Base-by-base conservation (phyloP, 2,888 invertebrate genomes). In the Odontomyia ornata region DNA sequence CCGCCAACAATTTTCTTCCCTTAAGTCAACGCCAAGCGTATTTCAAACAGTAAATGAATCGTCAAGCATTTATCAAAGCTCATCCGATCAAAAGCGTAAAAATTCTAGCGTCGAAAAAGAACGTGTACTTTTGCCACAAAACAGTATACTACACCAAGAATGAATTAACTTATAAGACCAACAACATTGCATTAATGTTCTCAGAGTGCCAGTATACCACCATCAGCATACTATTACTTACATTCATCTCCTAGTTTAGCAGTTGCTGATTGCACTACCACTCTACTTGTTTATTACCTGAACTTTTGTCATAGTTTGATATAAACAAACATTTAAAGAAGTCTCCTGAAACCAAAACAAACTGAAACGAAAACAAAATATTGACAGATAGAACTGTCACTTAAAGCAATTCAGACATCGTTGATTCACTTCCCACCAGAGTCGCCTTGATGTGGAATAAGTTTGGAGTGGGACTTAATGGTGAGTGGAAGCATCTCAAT, bases 191-290 rank as follows among this genome's bases (percentile, higher is more conserved):
- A 13, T 60, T 13, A 73, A 36, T 60, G 11, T 73, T 5, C 18
- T 73, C 11, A 27, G 73, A 60, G 60, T 79, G 36, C 76, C 80
- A 76, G 78, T 57, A 60, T 80, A 56, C 77, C 79, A 52, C 79
- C 84, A 80, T 83, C 85, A 30, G 80, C 86, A 76, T 84, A 84
- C 76, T 86, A 86, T 77, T 86, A 86, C 78, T 84, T 86, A 83
- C 86, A 85, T 83, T 83, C 86, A 79, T 82, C 86, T 18, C 85
- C 81, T 79, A 83, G 83, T 25, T 79, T 83, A 21, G 81, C 82
- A 18, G 85, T 83, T 80, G 81, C 84, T 46, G 88, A 88, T 86
- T 88, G 87, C 89, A 89, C 80, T 89, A 88, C 82, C 87, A 88
- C 79, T 87, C 87, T 78, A 85, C 87, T 76, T 85, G 88, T 80